phyloP scores from a whole-genome alignment of 2,888 invertebrate species.

The Zaprionus bogoriensis region DNA sequence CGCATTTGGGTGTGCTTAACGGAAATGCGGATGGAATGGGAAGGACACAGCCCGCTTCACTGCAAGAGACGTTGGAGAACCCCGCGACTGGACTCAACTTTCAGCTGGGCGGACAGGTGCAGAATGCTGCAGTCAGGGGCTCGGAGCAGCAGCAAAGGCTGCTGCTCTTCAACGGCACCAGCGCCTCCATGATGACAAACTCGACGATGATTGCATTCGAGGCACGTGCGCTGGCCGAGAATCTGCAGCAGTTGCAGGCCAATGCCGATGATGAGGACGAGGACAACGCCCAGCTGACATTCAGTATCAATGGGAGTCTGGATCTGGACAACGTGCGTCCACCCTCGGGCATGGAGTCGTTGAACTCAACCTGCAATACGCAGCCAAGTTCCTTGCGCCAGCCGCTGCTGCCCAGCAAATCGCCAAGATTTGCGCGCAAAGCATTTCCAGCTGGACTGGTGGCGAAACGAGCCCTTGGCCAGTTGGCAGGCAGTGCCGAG shows the following conservation, averaged over 20 bases:
- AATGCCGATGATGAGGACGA: slow-evolving; percentile 40
- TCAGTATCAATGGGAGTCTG: slow-evolving; percentile 85
- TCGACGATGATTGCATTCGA: slow-evolving; percentile 89
- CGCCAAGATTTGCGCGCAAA: slow-evolving; percentile 85
- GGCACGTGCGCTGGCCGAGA: slow-evolving; percentile 87
- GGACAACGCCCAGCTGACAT: slow-evolving; percentile 83
- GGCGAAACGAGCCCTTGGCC: slow-evolving; percentile 88
- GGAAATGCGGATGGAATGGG: slow-evolving; percentile 24
- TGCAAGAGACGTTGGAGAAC: slow-evolving; percentile 60
- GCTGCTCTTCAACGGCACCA: slow-evolving; percentile 82
- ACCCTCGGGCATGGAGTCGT: slow-evolving; percentile 89
- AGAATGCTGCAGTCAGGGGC: slow-evolving; percentile 61
- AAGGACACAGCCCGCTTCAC: slow-evolving; percentile 68
- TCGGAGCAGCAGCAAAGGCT: slow-evolving; percentile 43
- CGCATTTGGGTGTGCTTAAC: slow-evolving; percentile 39
- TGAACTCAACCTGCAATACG: slow-evolving; percentile 81
- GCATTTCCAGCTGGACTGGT: slow-evolving; percentile 88
- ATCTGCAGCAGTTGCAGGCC: slow-evolving; percentile 70
- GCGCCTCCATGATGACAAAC: slow-evolving; percentile 86
- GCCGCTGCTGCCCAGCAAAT: slow-evolving; percentile 78
- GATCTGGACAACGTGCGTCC: slow-evolving; percentile 90
- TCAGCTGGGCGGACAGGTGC: slow-evolving; percentile 41
- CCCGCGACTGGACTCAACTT: slow-evolving; percentile 26
- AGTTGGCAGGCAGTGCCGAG: slow-evolving; percentile 86
- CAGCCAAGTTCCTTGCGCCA: slow-evolving; percentile 76